A percentile compares a stretch with the other conserved stretches of the same genome.
phyloP scores from a whole-genome alignment of 2,113 vertebrate genomes.

The Pithys albifrons region DNA sequence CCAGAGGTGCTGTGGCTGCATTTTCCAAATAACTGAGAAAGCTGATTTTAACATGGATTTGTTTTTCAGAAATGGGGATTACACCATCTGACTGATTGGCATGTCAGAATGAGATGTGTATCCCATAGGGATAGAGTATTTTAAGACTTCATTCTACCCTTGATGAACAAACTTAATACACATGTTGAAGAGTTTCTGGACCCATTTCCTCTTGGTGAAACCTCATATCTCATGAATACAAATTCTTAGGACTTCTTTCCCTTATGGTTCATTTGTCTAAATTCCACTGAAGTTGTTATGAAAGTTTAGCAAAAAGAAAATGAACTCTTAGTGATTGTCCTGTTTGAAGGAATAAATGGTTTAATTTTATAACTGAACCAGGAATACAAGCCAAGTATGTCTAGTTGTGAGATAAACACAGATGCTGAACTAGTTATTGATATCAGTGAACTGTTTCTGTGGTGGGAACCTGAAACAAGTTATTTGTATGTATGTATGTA shows the following conservation, averaged over 20 bases:
- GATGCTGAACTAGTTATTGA: not conserved
- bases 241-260: not conserved
- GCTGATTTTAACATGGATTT: not conserved
- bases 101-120: not conserved
- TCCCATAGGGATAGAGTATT: not conserved
- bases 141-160: not conserved
- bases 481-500: not conserved
- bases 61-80: not conserved
- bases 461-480: not conserved
- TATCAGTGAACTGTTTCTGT: not conserved
- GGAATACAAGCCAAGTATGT: not conserved
- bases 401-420: not conserved
- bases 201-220: not conserved
- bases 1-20: not conserved
- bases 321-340: not conserved
- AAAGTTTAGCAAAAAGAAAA: not conserved
- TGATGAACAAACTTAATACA: not conserved
- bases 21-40: constrained; percentile 22
- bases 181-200: not conserved
- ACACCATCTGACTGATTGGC: not conserved
- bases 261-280: not conserved
- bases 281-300: not conserved
- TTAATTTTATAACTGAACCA: constrained; percentile 12
- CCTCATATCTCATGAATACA: not conserved
- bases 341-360: not conserved